Base-by-base conservation (phyloP, 2,888 invertebrate species). In the Melitaea athalia region DNA sequence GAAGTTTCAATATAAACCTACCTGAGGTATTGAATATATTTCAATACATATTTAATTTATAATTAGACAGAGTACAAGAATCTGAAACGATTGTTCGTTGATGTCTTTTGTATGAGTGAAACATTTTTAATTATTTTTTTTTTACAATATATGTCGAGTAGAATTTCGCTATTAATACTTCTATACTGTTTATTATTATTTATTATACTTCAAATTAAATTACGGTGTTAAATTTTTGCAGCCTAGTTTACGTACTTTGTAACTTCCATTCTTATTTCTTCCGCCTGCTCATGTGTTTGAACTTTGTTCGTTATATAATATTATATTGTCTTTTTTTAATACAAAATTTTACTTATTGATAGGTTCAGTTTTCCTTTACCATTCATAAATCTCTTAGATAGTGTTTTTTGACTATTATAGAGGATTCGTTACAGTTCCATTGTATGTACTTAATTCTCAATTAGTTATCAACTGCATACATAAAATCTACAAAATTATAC, bases 71-170 rank as follows among this genome's bases (percentile, higher is more conserved):
- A 45, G 11, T 45, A 1, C 4, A 45, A 45, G 8, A 11, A 45
- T 11, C 11, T 53, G 12, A 64, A 6, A n/a, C 24, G 57, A 38
- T 49, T 33, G 57, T 62, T 57, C 88, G 88, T 88, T 88, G 86
- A 88, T 81, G 82, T 88, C 88, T 88, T 84, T 84, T 85, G 77
- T 82, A 83, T 76, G 52, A 14, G 43, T 15, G 6, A 33, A 3
- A n/a, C 49, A 50, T n/a, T 14, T 15, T 50, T 38, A 38, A 3
- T 7, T 38, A 38, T 38, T 38, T 38, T 38, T 38, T 38, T 5
- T 8, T 38, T 38, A 38, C 5, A 24, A 38, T 5, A 6, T 33
- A 33, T 33, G 6, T 33, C 33, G 3, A 33, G 33, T 33, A 6
- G 33, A 38, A 38, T 38, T 3, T 38, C 5, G 0, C 38, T 7